These are phyloP conservation scores for Rousettus madagascariensis DNA, from an alignment of 2,797 vertebrate genomes.

Conservation along the genomic window DNA sequence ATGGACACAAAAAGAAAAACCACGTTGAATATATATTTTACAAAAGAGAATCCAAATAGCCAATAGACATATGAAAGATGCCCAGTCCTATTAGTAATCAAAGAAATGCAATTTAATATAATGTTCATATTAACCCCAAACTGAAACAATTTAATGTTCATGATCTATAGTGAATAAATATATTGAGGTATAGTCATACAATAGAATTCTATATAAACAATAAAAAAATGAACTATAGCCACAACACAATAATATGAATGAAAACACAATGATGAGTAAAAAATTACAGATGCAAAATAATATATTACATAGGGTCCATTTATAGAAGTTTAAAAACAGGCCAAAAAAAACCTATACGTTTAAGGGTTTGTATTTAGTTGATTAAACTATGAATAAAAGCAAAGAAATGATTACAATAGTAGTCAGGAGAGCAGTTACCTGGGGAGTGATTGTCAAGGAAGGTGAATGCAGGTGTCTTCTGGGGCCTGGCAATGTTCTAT, in stretches of 20 bases:
- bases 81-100: not conserved
- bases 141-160: not conserved
- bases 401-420: not conserved
- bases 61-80: not conserved
- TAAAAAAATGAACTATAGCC: not conserved
- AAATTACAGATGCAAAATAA: not conserved
- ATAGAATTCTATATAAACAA: not conserved
- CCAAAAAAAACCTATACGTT: not conserved
- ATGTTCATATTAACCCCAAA: not conserved
- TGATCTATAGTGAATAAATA: not conserved
- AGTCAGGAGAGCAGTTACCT: not conserved
- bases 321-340: not conserved
- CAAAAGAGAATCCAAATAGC: not conserved
- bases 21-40: not conserved
- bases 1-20: not conserved
- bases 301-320: not conserved
- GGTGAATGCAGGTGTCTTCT: not conserved
- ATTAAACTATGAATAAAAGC: not conserved
- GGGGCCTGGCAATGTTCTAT: not conserved
- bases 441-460: not conserved
- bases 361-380: not conserved
- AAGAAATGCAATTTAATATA: slow-evolving; percentile 16
- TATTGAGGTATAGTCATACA: not conserved
- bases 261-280: not conserved
- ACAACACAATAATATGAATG: not conserved